Conservation (phyloP, 2,797 vertebrate genomes). For the Notoglanidium macrostoma region DNA sequence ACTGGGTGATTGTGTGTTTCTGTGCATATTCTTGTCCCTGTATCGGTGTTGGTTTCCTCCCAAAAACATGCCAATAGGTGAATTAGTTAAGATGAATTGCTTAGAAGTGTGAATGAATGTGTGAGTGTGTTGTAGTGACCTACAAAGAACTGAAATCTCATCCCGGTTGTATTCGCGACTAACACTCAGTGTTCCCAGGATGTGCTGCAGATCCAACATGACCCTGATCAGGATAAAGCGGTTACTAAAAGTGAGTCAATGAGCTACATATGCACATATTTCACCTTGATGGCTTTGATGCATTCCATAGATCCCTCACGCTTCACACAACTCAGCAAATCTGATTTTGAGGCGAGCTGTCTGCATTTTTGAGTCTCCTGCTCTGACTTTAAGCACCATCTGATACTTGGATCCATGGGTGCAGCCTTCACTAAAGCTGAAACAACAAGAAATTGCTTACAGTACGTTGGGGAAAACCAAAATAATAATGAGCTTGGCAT, state of each 20-base stretch:
- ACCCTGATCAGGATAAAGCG: not conserved
- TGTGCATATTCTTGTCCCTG: not conserved
- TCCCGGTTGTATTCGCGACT: not conserved
- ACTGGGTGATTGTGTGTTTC: not conserved
- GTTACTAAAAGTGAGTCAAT: not conserved
- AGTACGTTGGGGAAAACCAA: not conserved
- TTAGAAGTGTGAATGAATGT: not conserved
- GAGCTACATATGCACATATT: not conserved
- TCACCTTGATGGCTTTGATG: conserved; percentile 71
- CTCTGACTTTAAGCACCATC: conserved; percentile 70
- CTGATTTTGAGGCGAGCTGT: conserved; percentile 11
- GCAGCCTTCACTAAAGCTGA: conserved; percentile 59
- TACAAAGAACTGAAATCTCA: not conserved
- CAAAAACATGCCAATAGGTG: not conserved
- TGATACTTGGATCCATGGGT: conserved; percentile 53
- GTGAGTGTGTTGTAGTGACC: not conserved
- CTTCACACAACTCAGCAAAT: conserved; percentile 59
- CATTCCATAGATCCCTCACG: conserved; percentile 47
- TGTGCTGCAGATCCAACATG: not conserved
- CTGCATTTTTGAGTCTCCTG: conserved; percentile 64
- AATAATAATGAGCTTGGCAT: not conserved
- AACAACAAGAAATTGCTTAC: not conserved
- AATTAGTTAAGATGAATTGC: not conserved
- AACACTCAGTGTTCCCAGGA: not conserved
- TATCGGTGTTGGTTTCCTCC: not conserved